Conservation (phyloP, 2,888 invertebrate species). For the Andrena minutula region DNA sequence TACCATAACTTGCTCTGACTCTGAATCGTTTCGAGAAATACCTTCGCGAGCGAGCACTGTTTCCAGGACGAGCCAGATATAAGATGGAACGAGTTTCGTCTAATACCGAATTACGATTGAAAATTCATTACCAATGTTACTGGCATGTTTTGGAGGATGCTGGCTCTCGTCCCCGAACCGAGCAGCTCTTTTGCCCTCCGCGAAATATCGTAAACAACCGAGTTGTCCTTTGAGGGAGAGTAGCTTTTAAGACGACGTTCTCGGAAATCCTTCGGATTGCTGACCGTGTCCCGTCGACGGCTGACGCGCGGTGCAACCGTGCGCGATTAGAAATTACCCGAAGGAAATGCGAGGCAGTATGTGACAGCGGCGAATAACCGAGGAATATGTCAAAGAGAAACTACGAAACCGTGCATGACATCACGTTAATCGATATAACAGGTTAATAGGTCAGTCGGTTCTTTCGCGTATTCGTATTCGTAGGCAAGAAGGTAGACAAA, state of each 20-base stretch:
- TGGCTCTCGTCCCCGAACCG: conserved; percentile 23
- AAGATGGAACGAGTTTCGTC: conserved; percentile 7
- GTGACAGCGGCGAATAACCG: conserved; percentile 39
- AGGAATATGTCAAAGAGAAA: conserved; percentile 56
- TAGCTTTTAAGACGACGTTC: neutral
- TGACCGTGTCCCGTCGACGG: neutral
- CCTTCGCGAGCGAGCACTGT: neutral
- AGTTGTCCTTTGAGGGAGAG: neutral
- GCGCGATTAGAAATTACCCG: conserved; percentile 13
- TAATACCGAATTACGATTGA: conserved; percentile 27
- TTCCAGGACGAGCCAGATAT: neutral
- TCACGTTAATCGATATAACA: conserved; percentile 51
- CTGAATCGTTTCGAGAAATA: neutral
- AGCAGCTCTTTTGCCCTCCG: neutral
- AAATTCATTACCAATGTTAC: conserved; percentile 53
- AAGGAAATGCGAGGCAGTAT: conserved; percentile 21
- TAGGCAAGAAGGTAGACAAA: neutral
- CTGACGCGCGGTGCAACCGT: neutral
- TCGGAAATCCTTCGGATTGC: conserved; percentile 4
- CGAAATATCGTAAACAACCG: conserved; percentile 33
- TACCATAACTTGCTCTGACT: neutral
- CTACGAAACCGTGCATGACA: conserved; percentile 41
- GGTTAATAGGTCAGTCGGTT: conserved; percentile 60
- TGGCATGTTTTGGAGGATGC: conserved; percentile 33
- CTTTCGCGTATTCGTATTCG: conserved; percentile 18